phyloP scores from a whole-genome alignment of 1,140 invertebrate species.

The Pseudomyrmex concolor region DNA sequence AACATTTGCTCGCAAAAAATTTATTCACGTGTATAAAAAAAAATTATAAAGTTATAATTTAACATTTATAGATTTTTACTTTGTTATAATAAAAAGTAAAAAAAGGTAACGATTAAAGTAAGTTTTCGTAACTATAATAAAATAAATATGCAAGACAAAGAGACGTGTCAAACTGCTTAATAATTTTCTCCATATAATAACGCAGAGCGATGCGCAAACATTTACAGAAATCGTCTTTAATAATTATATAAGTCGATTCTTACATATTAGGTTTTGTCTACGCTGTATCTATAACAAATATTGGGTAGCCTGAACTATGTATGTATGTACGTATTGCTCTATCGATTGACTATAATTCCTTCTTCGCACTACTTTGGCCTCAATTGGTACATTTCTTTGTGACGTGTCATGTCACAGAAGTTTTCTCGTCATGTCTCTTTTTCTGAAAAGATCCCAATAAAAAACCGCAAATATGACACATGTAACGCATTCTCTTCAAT shows the following conservation, averaged over 20 bases:
- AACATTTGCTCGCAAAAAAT: too few species aligned
- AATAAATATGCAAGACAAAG: not conserved
- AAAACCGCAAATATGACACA: too few species aligned
- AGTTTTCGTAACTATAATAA: not conserved
- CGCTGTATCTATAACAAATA: constrained; percentile 31
- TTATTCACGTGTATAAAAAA: not conserved
- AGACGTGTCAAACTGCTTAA: not conserved
- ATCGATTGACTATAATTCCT: constrained; percentile 39
- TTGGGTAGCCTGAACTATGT: constrained; percentile 23
- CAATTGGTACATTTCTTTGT: constrained; percentile 23
- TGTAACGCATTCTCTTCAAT: not conserved
- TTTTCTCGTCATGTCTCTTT: not conserved
- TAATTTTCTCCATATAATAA: not conserved
- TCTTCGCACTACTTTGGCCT: constrained; percentile 11
- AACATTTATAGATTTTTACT: not conserved
- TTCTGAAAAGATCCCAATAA: not conserved
- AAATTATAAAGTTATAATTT: constrained; percentile 1
- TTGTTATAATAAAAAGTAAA: not conserved
- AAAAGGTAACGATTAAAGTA: not conserved
- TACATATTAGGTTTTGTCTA: constrained; percentile 27
- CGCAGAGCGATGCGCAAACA: not conserved
- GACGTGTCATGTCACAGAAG: not conserved
- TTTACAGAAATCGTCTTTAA: not conserved
- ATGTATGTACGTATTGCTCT: constrained; percentile 29
- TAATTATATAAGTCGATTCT: constrained; percentile 30